Percentiles rank a stretch among this genome's conserved stretches.
These are phyloP conservation scores for Boloria euphrosyne DNA, from an alignment of 2,888 invertebrate genomes.

Conservation along the genomic window DNA sequence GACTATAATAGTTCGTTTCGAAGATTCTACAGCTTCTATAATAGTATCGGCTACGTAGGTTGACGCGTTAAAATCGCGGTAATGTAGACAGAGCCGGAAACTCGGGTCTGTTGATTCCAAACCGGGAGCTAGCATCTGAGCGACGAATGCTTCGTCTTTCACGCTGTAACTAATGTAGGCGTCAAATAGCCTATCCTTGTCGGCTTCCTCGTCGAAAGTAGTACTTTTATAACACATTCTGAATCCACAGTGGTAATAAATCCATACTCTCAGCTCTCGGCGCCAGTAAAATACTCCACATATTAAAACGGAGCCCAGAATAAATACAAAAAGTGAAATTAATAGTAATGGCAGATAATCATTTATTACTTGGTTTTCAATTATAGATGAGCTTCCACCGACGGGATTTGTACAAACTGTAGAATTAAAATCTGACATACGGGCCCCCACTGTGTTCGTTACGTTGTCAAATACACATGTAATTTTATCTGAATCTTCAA, in stretches of 20 bases:
- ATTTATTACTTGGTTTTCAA: slow-evolving; percentile 89
- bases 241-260: slow-evolving; percentile 92
- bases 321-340: slow-evolving; percentile 89
- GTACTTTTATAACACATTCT: slow-evolving; percentile 93
- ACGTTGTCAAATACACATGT: slow-evolving; percentile 89
- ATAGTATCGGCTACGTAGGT: slow-evolving; percentile 96
- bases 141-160: slow-evolving; percentile 95
- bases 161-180: slow-evolving; percentile 97
- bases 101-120: slow-evolving; percentile 91
- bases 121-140: slow-evolving; percentile 93
- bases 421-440: slow-evolving; percentile 89
- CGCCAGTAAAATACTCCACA: slow-evolving; percentile 92
- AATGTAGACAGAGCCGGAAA: slow-evolving; percentile 94
- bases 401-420: slow-evolving; percentile 89
- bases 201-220: slow-evolving; percentile 90
- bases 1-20: slow-evolving; percentile 93
- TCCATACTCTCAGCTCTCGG: slow-evolving; percentile 91
- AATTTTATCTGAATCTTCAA: slow-evolving; percentile 89
- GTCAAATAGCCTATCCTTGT: slow-evolving; percentile 94
- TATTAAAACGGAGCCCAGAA: slow-evolving; percentile 88
- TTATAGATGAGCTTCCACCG: slow-evolving; percentile 87
- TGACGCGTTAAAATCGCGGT: slow-evolving; percentile 94
- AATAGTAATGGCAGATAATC: slow-evolving; percentile 90
- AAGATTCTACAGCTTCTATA: slow-evolving; percentile 94
- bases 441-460: slow-evolving; percentile 86